Base-by-base conservation (phyloP, 1,140 invertebrate genomes). In the Zaprionus nigranus region DNA sequence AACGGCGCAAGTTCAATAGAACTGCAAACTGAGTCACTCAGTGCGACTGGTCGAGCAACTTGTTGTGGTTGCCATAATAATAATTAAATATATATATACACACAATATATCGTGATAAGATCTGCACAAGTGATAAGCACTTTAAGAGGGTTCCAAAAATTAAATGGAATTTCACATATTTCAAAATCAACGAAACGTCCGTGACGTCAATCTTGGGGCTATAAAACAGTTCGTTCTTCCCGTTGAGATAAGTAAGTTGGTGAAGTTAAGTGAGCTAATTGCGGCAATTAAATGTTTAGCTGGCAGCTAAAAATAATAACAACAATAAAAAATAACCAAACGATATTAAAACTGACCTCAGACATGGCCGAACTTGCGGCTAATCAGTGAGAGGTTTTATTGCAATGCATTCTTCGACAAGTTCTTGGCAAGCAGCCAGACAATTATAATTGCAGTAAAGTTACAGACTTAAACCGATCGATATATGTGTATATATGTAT, bases 321-420 rank as follows among this genome's bases (percentile, higher is more conserved):
- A 34, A 30, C 9, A 51, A 53, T 20, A 46, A 56, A 51, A 59
- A 28, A 20, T 53, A 63, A 49, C 34, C 20, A 11, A 43, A 60
- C 43, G 24, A 15, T 40, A 71, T 43, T 20, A 87, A 84, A 88
- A 83, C 83, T 87, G 82, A 87, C 84, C 83, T 87, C 75, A 79
- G 81, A 73, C 83, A 87, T 70, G 56, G 26, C 22, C 30, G 60
- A 61, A 72, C 34, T 53, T 64, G 43, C 40, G 59, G 49, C 34
- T 62, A 75, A 75, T 54, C 53, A 59, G 28, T 53, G 36, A 2
- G 3, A 38, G 26, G 36, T 20, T 53, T 62, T 13, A 38, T 43
- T 69, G 38, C 24, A 46, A 56, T 78, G 53, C 22, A 38, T 43
- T 40, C n/a, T 2, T n/a, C 28, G 57, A 69, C 28, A 34, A 51